Base-by-base conservation (phyloP, 2,113 vertebrate genomes). In the Carassius carassius region DNA sequence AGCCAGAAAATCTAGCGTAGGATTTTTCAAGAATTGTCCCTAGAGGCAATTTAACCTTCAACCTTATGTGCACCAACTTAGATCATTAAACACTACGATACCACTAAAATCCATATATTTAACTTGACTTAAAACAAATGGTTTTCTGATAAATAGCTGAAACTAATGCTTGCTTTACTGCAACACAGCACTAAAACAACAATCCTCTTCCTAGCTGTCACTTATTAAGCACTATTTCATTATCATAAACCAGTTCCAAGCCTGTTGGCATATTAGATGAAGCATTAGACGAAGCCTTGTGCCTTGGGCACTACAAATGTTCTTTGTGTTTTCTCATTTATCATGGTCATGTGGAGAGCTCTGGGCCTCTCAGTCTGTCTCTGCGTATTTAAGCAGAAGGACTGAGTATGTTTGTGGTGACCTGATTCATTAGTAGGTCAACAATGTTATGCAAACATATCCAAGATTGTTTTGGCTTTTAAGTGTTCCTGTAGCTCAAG, bases 271-370 rank as follows among this genome's bases (percentile, higher is more conserved):
- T 37, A 63, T 23, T 62, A 73, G 37, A 73, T 73, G 70, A 62
- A 44, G 56, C 56, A 47, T 79, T 79, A 79, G 35, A 62, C 8
- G 35, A 80, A 47, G 13, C n/a, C 14, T n/a, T 80, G 13, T 63
- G 37, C 78, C 78, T 80, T 5, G 37, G 58, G 78, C 58, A 47
- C n/a, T 47, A 47, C 78, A 80, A 80, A 65, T 80, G 78, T 65
- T 80, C 60, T 29, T 80, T 63, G 29, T 80, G 78, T 62, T 47
- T 44, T 65, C 78, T 63, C 58, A 80, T 80, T 80, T 80, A 80
- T 80, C 78, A 80, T 80, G 78, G 58, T 65, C 78, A 80, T 65
- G 13, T 80, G 78, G 78, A 79, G 58, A 29, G 77, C 58, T 79
- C 77, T 62, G 37, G 58, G 58, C 21, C n/a, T 62, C 35, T 23